phyloP scores from a whole-genome alignment of 2,888 invertebrate species.

The Drosophila paramelanica region DNA sequence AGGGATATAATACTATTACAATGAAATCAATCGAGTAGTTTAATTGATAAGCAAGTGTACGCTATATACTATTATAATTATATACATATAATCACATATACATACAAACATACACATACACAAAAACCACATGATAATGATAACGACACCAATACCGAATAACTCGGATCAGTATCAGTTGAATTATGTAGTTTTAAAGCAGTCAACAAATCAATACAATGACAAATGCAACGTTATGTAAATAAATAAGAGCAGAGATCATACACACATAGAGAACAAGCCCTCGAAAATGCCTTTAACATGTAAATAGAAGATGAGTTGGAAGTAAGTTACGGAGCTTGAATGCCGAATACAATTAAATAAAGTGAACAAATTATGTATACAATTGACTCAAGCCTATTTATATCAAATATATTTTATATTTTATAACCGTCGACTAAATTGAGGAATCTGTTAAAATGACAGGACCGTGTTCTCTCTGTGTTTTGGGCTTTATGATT shows the following conservation, averaged over 20 bases:
- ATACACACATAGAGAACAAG: slow-evolving; percentile 40
- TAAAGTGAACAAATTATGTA: slow-evolving; percentile 57
- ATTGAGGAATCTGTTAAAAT: not conserved
- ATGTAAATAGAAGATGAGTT: slow-evolving; percentile 54
- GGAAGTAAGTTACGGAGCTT: slow-evolving; percentile 28
- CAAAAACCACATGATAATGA: slow-evolving; percentile 31
- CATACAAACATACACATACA: slow-evolving; percentile 36
- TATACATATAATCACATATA: slow-evolving; percentile 27
- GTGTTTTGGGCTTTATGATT: slow-evolving; percentile 13
- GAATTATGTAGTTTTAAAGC: slow-evolving; percentile 64
- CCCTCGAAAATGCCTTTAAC: slow-evolving; percentile 65
- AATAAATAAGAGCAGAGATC: slow-evolving; percentile 38
- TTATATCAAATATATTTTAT: not conserved
- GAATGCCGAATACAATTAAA: slow-evolving; percentile 48
- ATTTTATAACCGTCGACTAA: not conserved
- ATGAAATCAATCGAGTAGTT: slow-evolving; percentile 57
- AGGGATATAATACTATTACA: slow-evolving; percentile 34
- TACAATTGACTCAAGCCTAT: slow-evolving; percentile 20
- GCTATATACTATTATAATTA: slow-evolving; percentile 38
- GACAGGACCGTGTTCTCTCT: not conserved
- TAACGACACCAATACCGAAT: slow-evolving; percentile 25
- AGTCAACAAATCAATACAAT: slow-evolving; percentile 61
- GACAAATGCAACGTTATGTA: slow-evolving; percentile 52
- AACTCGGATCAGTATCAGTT: slow-evolving; percentile 51
- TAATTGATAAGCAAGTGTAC: slow-evolving; percentile 70